Base-by-base conservation (phyloP, 2,888 invertebrate genomes). In the Eupsilia transversa region DNA sequence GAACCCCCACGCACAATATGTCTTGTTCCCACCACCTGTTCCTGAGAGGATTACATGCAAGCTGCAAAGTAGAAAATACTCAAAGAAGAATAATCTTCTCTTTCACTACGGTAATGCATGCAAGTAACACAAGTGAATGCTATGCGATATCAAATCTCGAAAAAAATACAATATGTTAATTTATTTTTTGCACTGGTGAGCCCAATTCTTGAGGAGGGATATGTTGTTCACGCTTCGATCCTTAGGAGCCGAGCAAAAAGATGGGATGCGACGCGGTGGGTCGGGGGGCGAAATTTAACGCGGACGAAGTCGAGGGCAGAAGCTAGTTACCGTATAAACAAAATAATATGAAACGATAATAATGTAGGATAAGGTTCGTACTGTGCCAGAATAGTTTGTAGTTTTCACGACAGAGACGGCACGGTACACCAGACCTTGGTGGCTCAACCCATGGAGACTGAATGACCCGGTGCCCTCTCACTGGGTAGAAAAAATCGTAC, bases 261-360 rank as follows among this genome's bases (percentile, higher is more conserved):
- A n/a, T n/a, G n/a, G n/a, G n/a, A n/a, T n/a, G n/a, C n/a, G n/a
- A n/a, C n/a, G n/a, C n/a, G n/a, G n/a, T n/a, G n/a, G n/a, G n/a
- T n/a, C n/a, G n/a, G n/a, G n/a, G n/a, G n/a, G n/a, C n/a, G n/a
- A n/a, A n/a, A n/a, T n/a, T n/a, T n/a, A n/a, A n/a, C n/a, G n/a
- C n/a, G n/a, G n/a, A n/a, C n/a, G n/a, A n/a, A n/a, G n/a, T n/a
- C n/a, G n/a, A n/a, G n/a, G n/a, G n/a, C n/a, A n/a, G n/a, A n/a
- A n/a, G n/a, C n/a, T n/a, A n/a, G n/a, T n/a, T 59, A 54, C 54
- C 57, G 33, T 10, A 64, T 67, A 57, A 27, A 79, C 35, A 74
- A 74, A 60, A 73, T 27, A 23, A 27, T 41, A 77, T 27, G 4
- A n/a, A 33, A 33, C 56, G 33, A 27, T 60, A 66, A 61, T 46